Conservation (phyloP, 2,797 vertebrate species). For the Leptodactylus fallax region DNA sequence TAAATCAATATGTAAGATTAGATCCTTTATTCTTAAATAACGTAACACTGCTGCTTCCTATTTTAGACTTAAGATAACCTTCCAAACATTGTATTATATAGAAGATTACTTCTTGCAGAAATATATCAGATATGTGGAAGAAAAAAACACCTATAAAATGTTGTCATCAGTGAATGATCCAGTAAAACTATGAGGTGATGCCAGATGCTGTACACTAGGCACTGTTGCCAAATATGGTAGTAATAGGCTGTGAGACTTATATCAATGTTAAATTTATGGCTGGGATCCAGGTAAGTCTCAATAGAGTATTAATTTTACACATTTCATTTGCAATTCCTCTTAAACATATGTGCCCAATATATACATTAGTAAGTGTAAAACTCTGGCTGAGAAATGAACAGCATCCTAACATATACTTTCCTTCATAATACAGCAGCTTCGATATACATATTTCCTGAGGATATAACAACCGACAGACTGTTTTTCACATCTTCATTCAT, state of each 20-base stretch:
- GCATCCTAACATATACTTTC: slow-evolving; percentile 37
- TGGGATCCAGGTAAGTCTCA: slow-evolving; percentile 51
- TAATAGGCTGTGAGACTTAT: slow-evolving; percentile 44
- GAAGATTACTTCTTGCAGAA: slow-evolving; percentile 17
- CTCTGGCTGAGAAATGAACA: slow-evolving; percentile 45
- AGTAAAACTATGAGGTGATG: slow-evolving; percentile 51
- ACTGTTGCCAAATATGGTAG: slow-evolving; percentile 54
- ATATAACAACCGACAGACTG: slow-evolving; percentile 35
- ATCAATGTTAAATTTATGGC: slow-evolving; percentile 63
- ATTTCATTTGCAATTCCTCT: slow-evolving; percentile 45
- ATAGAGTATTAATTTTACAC: slow-evolving; percentile 62
- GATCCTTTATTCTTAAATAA: background rate
- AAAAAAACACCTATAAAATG: slow-evolving; percentile 46
- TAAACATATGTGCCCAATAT: slow-evolving; percentile 57
- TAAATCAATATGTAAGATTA: background rate
- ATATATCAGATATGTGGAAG: slow-evolving; percentile 36
- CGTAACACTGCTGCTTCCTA: slow-evolving; percentile 23
- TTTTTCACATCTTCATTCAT: slow-evolving; percentile 48
- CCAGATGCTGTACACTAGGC: slow-evolving; percentile 51
- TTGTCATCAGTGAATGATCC: slow-evolving; percentile 53
- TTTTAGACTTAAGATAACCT: slow-evolving; percentile 18
- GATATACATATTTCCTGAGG: slow-evolving; percentile 46
- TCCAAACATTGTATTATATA: slow-evolving; percentile 18
- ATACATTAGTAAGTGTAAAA: slow-evolving; percentile 50
- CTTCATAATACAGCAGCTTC: slow-evolving; percentile 20